Evolutionary conservation across 2,113 vertebrate species (phyloP), one percentile per base, ranked within the genome.

Genomic region (Cacatua alba): DNA sequence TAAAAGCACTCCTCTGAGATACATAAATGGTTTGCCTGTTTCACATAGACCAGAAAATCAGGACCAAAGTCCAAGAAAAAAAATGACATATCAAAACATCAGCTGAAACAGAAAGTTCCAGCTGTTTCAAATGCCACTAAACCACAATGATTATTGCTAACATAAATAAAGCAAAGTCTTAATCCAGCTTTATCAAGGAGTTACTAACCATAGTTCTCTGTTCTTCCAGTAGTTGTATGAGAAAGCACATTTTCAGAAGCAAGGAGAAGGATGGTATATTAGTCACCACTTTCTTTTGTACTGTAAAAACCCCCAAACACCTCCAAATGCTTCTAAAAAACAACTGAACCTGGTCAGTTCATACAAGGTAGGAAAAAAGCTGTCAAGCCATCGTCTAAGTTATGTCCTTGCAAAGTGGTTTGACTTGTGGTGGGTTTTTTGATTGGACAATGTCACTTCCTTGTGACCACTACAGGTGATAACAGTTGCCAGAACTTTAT

Each of bases 91-190:
- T 95, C 88, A 96, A 97, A 96, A 96, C 91, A 97, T 87, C 79
- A 95, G 76, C 93, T 86, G 71, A 95, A 97, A 93, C 94, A 97
- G 95, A 95, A 97, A 95, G 92, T 88, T 92, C 93, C 95, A 95
- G 86, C 96, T 97, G 94, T 94, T 97, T 74, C 65, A 77, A 91
- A 95, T 95, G 91, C 83, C 94, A 96, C 74, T 96, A 92, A 96
- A 92, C 94, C 95, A 96, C 94, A 96, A 96, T 94, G 92, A 96
- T 96, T 94, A 94, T 93, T 93, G 92, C 94, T 94, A 96, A 96
- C 91, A 96, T 92, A 96, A 96, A 96, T 86, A 96, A 92, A 94
- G 94, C 86, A 82, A 96, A 94, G 89, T 94, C 91, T 95, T 94
- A 96, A 96, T 96, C 92, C 83, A 70, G 24, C 67, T 91, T 95